Evolutionary conservation across 1,140 invertebrate genomes (phyloP).

Genomic region (Drosophila nebulosa): DNA sequence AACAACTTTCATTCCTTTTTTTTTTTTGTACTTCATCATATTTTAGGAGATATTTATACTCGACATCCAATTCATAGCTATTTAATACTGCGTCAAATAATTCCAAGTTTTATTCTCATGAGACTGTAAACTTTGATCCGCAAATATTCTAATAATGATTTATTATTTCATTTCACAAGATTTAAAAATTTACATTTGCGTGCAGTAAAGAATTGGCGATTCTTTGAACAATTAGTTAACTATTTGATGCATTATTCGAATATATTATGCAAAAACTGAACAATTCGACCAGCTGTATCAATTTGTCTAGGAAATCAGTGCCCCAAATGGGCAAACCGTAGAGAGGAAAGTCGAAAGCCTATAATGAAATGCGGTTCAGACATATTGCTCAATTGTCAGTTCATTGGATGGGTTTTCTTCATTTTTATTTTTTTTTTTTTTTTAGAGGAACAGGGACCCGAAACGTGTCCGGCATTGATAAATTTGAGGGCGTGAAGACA

Average conservation of each 20-base stretch:
- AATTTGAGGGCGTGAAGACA: slow-evolving; percentile 59
- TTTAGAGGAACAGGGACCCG: slow-evolving; percentile 28
- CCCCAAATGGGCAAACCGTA: neutral
- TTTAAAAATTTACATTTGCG: no score
- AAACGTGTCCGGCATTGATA: slow-evolving; percentile 75
- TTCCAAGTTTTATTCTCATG: no score
- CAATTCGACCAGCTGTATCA: slow-evolving; percentile 71
- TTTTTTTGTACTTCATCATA: no score
- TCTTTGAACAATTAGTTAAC: neutral
- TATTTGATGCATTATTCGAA: neutral
- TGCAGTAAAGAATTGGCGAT: no score
- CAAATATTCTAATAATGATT: no score
- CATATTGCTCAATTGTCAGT: slow-evolving; percentile 76
- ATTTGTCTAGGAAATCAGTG: slow-evolving; percentile 62
- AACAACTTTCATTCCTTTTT: no score
- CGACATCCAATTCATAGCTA: no score
- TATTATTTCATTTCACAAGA: no score
- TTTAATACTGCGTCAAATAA: no score
- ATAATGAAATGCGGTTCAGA: slow-evolving; percentile 36
- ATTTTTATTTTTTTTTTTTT: slow-evolving; percentile 19
- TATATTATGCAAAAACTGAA: slow-evolving; percentile 8
- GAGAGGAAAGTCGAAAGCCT: neutral
- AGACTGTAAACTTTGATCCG: no score
- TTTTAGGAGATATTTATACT: no score
- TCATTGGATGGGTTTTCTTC: slow-evolving; percentile 29